Evolutionary conservation across 2,888 invertebrate genomes (phyloP).

Genomic region (Chelonus formosanus): DNA sequence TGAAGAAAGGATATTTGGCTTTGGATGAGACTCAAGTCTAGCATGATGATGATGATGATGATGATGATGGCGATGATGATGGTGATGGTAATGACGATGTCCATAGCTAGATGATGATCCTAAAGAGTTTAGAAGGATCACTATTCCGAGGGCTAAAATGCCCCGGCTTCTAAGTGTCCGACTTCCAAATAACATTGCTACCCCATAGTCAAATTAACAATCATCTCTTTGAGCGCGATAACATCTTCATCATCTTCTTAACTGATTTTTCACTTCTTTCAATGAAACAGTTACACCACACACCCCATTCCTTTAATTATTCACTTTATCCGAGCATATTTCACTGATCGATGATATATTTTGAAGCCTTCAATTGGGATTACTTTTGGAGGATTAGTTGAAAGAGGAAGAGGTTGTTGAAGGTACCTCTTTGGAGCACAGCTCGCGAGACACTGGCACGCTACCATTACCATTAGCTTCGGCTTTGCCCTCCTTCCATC

Average conservation of each 20-base stretch:
- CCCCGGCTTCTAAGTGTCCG: constrained; percentile 51
- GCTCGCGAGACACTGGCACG: constrained; percentile 61
- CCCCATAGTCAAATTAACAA: constrained; percentile 55
- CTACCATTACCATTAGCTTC: constrained; percentile 61
- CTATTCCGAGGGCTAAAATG: constrained; percentile 53
- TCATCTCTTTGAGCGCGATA: constrained; percentile 36
- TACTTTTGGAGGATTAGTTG: too few species aligned
- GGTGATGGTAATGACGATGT: constrained; percentile 27
- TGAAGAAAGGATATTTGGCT: background rate
- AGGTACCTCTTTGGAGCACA: constrained; percentile 56
- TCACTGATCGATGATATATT: background rate
- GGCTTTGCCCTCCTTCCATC: constrained; percentile 51
- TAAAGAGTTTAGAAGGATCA: constrained; percentile 42
- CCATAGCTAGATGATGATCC: constrained; percentile 1
- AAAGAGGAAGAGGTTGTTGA: constrained; percentile 1
- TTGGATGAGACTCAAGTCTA: background rate
- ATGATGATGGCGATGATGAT: constrained; percentile 19
- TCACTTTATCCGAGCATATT: background rate
- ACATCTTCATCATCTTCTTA: constrained; percentile 35
- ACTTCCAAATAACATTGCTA: constrained; percentile 56
- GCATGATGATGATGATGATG: constrained; percentile 23
- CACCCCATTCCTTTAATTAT: constrained; percentile 6
- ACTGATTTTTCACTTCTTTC: constrained; percentile 23
- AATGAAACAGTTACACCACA: constrained; percentile 1
- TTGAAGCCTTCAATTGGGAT: background rate